Percentiles rank a stretch among this genome's conserved stretches.
phyloP scores from a whole-genome alignment of 1,140 invertebrate species.

The Physella acuta region DNA sequence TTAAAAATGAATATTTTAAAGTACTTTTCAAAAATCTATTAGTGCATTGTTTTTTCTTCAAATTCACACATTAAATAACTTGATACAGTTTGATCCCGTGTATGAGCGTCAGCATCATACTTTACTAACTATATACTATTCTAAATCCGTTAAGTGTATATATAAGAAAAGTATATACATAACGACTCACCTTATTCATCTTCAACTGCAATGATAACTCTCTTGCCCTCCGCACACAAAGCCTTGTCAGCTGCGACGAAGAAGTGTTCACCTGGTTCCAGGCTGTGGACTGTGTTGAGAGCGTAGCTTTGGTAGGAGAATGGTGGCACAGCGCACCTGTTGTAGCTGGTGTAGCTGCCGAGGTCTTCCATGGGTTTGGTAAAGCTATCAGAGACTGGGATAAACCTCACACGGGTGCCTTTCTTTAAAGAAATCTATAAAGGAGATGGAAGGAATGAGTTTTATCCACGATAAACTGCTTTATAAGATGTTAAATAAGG shows the following conservation, averaged over 20 bases:
- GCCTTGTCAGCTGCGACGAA: conserved; percentile 4
- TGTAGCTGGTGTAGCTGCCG: conserved; percentile 3
- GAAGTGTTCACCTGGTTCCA: conserved; percentile 16
- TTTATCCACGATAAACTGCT: neutral
- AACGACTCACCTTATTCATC: neutral
- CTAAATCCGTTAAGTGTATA: too few species aligned
- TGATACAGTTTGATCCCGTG: too few species aligned
- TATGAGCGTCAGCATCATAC: too few species aligned
- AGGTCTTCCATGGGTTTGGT: neutral
- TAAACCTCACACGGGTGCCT: conserved; percentile 6
- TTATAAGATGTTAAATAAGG: neutral
- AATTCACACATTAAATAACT: too few species aligned
- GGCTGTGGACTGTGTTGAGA: neutral
- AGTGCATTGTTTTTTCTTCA: too few species aligned
- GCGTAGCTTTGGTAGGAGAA: neutral
- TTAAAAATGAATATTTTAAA: too few species aligned
- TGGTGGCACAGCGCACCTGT: conserved; percentile 6
- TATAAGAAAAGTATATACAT: too few species aligned
- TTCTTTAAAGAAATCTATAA: conserved; percentile 2
- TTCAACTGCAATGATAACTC: neutral
- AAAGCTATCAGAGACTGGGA: neutral
- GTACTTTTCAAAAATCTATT: too few species aligned
- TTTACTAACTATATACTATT: too few species aligned
- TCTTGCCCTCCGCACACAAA: neutral
- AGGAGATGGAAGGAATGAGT: neutral